Evolutionary conservation across 2,797 vertebrate species (phyloP).

Genomic region (Geotria australis): DNA sequence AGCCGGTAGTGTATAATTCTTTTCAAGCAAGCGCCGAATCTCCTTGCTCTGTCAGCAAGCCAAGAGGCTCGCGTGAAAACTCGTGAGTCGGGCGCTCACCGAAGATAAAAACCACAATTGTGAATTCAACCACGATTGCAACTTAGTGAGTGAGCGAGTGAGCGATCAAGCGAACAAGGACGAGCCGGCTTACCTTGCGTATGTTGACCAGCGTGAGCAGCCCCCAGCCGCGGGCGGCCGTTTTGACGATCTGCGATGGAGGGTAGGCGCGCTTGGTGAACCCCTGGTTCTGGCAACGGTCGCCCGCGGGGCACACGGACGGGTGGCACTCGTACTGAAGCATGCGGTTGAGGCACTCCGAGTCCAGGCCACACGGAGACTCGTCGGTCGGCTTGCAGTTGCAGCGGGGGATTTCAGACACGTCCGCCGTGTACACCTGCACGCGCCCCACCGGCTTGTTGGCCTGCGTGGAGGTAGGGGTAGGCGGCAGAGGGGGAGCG

Average conservation of each 20-base stretch:
- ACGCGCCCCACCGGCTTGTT: constrained; percentile 70
- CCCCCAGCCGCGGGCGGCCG: constrained; percentile 82
- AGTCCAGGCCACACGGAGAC: constrained; percentile 63
- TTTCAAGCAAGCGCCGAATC: no score
- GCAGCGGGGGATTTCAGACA: constrained; percentile 86
- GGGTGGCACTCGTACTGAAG: constrained; percentile 93
- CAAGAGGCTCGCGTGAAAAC: no score
- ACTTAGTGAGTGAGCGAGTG: no score
- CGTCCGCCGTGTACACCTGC: constrained; percentile 70
- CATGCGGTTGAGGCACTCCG: constrained; percentile 87
- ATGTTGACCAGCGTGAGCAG: constrained; percentile 55
- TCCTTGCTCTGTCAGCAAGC: no score
- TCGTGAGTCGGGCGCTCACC: no score
- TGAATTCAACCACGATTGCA: no score
- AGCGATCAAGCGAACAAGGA: no score
- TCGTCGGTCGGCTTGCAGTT: constrained; percentile 74
- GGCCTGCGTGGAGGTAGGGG: constrained; percentile 24
- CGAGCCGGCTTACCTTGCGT: constrained; percentile 34
- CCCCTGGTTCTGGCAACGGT: constrained; percentile 70
- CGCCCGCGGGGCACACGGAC: constrained; percentile 57
- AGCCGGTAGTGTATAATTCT: no score
- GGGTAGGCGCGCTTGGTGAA: constrained; percentile 87
- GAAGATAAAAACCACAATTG: no score
- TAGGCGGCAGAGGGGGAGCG: no score
- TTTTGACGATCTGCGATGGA: constrained; percentile 73